Evolutionary conservation across 2,797 vertebrate genomes (phyloP), one percentile per base, ranked within the genome.

Genomic region (Chaetophractus vellerosus): DNA sequence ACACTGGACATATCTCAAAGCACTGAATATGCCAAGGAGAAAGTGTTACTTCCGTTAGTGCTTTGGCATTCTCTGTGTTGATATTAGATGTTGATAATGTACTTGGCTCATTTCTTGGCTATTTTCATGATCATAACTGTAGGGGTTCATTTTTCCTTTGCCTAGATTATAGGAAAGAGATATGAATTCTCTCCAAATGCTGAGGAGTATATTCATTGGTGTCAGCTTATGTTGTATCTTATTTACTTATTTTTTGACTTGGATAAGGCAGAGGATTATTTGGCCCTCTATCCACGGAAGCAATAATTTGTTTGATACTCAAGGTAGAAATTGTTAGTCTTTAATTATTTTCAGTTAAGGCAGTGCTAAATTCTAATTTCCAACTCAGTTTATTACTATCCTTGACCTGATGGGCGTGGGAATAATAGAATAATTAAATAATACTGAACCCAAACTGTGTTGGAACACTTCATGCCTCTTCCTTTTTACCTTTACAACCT

Each of bases 91-190:
- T 74, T 78, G 66, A 38, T 87, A 93, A 79, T 81, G 18, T 28
- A 88, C 84, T 93, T 81, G 84, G 90, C 41, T 95, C n/a, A 88
- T 84, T 96, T 91, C 55, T 94, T 91, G 57, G 52, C 41, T 66
- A 55, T 74, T 95, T 96, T 79, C 14, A 61, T 84, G 55, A 81
- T 95, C 31, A 78, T 91, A 78, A 91, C 6, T 66, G 1, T 90
- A 83, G 68, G 31, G 1, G 4, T 68, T 85, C 8, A 38, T 92
- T 93, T 92, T 91, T 79, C 15, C 12, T 72, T 93, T 93, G 24
- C 45, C 31, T 91, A 38, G 28, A 81, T 36, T 87, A 12, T 72
- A 82, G 50, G 21, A 33, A 12, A 72, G 36, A 50, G 48, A 78
- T 66, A 14, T 38, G 28, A 69, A 9, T 83, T 76, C 24, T 88